Conservation (phyloP, 2,888 invertebrate species). For the Amphiduros pacificus region DNA sequence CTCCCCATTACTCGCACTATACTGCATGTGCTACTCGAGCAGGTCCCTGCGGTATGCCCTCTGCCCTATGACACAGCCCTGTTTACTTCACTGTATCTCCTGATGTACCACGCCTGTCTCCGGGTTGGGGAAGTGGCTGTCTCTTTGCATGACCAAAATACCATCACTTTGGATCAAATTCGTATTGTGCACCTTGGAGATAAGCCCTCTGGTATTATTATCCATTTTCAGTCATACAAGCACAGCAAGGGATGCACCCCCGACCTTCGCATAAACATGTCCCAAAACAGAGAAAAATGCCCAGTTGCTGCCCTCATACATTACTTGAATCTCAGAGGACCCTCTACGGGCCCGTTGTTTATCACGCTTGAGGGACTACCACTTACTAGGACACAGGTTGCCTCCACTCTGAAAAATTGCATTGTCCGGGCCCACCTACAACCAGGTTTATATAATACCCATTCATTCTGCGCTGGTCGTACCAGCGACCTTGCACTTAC, state of each 20-base stretch:
- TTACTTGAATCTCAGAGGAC: not conserved
- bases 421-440: not conserved
- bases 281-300: not conserved
- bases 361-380: not conserved
- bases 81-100: not conserved
- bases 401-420: not conserved
- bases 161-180: not conserved
- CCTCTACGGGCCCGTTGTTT: not conserved
- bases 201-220: not conserved
- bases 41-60: not conserved
- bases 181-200: no score
- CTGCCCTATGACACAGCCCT: not conserved
- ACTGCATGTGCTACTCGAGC: not conserved
- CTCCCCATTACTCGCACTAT: not conserved
- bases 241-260: not conserved
- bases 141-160: not conserved
- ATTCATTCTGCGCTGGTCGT: not conserved
- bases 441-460: not conserved
- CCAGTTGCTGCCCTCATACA: not conserved
- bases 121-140: not conserved
- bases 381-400: not conserved
- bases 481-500: not conserved
- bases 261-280: not conserved
- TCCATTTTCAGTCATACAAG: not conserved
- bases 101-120: not conserved